Evolutionary conservation across 2,888 invertebrate species (phyloP), one percentile per base, ranked within the genome.

Genomic region (Phoenoteleia sp.): DNA sequence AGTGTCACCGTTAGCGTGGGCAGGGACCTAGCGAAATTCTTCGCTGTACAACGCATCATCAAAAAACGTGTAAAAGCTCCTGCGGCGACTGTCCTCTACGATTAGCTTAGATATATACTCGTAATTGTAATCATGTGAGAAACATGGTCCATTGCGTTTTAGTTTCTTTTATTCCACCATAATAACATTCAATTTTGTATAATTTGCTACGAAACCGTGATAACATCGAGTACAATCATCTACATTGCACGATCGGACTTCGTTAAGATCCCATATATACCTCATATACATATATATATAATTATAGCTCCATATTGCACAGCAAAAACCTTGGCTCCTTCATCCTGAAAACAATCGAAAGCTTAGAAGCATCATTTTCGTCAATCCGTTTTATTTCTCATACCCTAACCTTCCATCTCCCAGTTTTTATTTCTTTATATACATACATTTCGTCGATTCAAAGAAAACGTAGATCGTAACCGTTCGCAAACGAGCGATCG

Each of bases 131-230:
- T 67, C 86, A 87, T 92, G 90, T 91, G 91, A 91, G 89, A 92
- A 92, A 92, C 89, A 84, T 92, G 92, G 92, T 92, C 92, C 92
- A 91, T 91, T 88, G 89, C 90, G 88, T 87, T 60, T 47, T 33
- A 42, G 62, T 56, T 49, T 49, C 23, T 49, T 23, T 23, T 13
- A 11, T 74, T 27, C n/a, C n/a, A 45, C 19, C 9, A 86, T 84
- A 85, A 87, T 81, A 84, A 79, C 83, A 72, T 82, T 84, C 64
- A 74, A 54, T 42, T 66, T 81, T 42, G 27, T 60, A 60, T 36
- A 33, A 64, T 76, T 56, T 36, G 54, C 67, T 75, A 69, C 47
- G 60, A 47, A 82, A 86, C 66, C 54, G 64, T 86, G 75, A 71
- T 62, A 69, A 81, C 36, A 71, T 58, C 19, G 47, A 77, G 56